Evolutionary conservation across 2,113 vertebrate genomes (phyloP), one percentile per base, ranked within the genome.

Genomic region (Sinocyclocheilus maitianheensis): DNA sequence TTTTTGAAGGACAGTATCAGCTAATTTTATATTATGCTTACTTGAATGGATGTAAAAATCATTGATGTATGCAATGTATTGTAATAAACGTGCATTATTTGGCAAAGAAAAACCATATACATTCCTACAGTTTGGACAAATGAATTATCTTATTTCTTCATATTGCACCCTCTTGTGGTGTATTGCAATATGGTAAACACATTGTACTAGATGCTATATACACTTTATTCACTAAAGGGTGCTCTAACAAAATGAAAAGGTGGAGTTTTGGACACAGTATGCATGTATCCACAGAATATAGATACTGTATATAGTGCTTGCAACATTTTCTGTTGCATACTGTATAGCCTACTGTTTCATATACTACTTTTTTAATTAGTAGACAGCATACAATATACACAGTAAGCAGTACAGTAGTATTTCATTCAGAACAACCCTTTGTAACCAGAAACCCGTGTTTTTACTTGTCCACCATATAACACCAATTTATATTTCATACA

Each of bases 1-100:
- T 96, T 95, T 95, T 89, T 96, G 92, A 96, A 94, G 95, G 79
- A 83, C 12, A 87, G 0, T 78, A 60, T 90, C 91, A 88, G 84
- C 90, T 53, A 85, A 90, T 89, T 89, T 91, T 89, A 92, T 90
- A 89, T 30, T 93, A 93, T 91, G 90, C 91, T 89, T 95, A 97
- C 96, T 96, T 96, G 95, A 95, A 96, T 89, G 89, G 90, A 93
- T 51, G 76, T 83, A 87, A 87, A 88, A 88, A 65, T 86, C 88
- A 87, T 89, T 84, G 86, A 88, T 90, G 89, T 91, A 82, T 67
- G 60, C 26, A 9, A 69, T 81, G 81, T 71, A 53, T 4, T 26
- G 2, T 20, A 93, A 92, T 93, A 94, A 94, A 94, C 82, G 78
- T 82, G 9, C 24, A 83, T 40, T 89, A 91, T 89, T 69, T 79